Evolutionary conservation across 1,140 invertebrate genomes (phyloP).

Genomic region (Colletes latitarsis): DNA sequence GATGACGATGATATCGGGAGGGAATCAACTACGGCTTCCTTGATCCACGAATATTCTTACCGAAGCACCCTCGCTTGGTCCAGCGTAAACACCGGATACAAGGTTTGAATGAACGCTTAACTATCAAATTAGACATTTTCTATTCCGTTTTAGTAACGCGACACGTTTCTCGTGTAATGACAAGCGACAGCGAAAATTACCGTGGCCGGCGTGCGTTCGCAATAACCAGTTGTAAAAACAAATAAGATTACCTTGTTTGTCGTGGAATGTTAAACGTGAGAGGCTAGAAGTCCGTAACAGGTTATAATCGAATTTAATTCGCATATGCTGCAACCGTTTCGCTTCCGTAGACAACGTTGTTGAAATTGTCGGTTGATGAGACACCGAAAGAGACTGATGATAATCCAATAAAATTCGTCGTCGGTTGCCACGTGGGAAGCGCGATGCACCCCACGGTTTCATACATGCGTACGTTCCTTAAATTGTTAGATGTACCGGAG

Average conservation of each 20-base stretch:
- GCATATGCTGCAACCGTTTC: no score
- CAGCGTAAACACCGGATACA: constrained; percentile 47
- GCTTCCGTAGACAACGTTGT: no score
- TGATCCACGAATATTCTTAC: constrained; percentile 45
- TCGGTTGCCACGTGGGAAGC: constrained; percentile 27
- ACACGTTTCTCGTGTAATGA: no score
- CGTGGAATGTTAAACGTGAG: no score
- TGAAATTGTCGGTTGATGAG: no score
- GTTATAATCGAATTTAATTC: no score
- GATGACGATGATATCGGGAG: constrained; percentile 56
- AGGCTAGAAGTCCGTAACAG: no score
- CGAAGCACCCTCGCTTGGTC: constrained; percentile 19
- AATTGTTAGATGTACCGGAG: constrained; percentile 34
- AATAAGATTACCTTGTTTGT: no score
- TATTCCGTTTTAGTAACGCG: background rate
- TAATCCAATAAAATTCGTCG: constrained; percentile 1
- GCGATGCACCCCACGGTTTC: background rate
- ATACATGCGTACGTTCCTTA: constrained; percentile 16
- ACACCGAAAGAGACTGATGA: background rate
- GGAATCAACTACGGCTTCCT: constrained; percentile 48
- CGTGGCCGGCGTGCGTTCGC: no score
- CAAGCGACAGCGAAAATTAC: no score
- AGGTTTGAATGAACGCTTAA: constrained; percentile 36
- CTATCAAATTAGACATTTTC: background rate
- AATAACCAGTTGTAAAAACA: no score